Conservation (phyloP, 2,888 invertebrate species). For the Leistus spinibarbis region DNA sequence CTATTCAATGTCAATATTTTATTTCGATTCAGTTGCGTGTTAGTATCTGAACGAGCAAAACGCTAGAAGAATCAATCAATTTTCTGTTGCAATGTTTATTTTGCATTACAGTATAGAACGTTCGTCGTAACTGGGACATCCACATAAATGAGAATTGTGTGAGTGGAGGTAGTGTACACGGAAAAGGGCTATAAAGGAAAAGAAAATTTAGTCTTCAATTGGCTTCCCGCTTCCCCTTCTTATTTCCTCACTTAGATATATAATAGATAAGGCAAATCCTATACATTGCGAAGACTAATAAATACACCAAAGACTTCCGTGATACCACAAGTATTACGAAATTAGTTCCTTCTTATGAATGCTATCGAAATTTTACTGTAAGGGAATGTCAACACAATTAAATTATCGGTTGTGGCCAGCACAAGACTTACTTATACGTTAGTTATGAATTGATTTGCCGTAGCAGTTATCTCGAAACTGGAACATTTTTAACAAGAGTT, state of each 20-base stretch:
- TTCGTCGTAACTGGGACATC: not conserved
- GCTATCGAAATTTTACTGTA: no score
- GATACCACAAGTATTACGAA: not conserved
- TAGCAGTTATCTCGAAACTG: no score
- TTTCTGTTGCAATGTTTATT: not conserved
- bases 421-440: no score
- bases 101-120: conserved; percentile 1
- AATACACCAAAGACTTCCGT: not conserved
- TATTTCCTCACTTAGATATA: not conserved
- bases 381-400: no score
- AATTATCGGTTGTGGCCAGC: no score
- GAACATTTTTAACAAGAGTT: no score
- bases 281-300: not conserved
- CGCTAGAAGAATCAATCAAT: not conserved
- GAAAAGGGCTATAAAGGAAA: not conserved
- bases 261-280: not conserved
- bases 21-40: conserved; percentile 3
- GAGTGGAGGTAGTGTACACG: not conserved
- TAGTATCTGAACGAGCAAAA: not conserved
- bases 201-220: not conserved
- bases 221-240: not conserved
- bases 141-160: not conserved
- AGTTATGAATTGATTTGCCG: no score
- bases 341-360: no score
- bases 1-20: not conserved